Percentiles rank a stretch among this genome's conserved stretches.
Conservation (phyloP, 2,113 vertebrate species). For the Micronycteris hirsuta region DNA sequence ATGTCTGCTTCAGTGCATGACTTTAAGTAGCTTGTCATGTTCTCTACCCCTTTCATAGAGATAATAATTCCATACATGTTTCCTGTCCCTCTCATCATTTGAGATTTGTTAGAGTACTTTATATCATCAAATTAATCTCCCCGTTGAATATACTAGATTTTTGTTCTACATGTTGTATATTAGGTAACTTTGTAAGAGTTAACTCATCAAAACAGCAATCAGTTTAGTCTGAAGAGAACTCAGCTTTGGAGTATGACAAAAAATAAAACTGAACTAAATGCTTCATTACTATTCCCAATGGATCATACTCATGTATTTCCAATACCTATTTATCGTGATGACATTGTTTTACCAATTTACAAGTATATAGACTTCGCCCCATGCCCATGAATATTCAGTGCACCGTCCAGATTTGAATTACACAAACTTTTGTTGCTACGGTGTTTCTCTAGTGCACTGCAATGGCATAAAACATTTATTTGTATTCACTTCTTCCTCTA, state of each 20-base stretch:
- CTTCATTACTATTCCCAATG: background rate
- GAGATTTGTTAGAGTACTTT: background rate
- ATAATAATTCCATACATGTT: background rate
- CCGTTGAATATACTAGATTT: background rate
- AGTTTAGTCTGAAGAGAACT: conserved; percentile 28
- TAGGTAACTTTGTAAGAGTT: background rate
- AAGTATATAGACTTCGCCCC: background rate
- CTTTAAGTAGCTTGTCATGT: background rate
- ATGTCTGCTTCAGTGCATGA: background rate
- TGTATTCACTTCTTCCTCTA: background rate
- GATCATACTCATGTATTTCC: background rate
- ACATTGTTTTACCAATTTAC: conserved; percentile 41
- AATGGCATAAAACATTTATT: conserved; percentile 41
- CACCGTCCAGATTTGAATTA: conserved; percentile 25
- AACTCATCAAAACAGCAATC: conserved; percentile 26
- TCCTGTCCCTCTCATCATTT: background rate
- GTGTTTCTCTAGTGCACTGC: background rate
- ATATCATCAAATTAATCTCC: background rate
- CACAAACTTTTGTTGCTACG: background rate
- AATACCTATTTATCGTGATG: conserved; percentile 15
- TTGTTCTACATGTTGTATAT: background rate
- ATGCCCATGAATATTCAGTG: background rate
- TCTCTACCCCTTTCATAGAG: background rate
- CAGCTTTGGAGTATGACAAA: background rate
- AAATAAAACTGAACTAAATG: conserved; percentile 38